These are phyloP conservation scores for Ichneumoninae sp. DNA, from an alignment of 2,888 invertebrate genomes.

Conservation along the genomic window DNA sequence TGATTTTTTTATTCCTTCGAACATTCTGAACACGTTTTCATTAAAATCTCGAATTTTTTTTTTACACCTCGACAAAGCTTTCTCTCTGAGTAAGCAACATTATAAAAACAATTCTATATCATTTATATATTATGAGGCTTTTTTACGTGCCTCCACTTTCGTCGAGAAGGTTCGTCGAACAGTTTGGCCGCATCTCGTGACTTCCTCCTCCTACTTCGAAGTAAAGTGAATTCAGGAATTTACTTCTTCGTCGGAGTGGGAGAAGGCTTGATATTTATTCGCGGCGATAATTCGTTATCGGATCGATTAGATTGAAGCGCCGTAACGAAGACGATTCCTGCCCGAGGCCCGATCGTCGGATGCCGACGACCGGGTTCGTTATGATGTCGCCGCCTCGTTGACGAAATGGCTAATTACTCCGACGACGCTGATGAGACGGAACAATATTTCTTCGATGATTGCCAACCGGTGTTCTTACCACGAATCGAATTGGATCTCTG, in stretches of 20 bases:
- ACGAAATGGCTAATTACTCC: conserved; percentile 61
- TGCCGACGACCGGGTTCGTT: conserved; percentile 52
- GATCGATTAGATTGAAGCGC: conserved; percentile 41
- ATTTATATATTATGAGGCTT: background rate
- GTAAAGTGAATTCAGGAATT: conserved; percentile 46
- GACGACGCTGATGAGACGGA: conserved; percentile 45
- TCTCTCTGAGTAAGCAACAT: no score
- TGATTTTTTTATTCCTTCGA: no score
- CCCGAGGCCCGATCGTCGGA: conserved; percentile 35
- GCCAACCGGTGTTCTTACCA: conserved; percentile 47
- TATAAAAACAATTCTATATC: no score
- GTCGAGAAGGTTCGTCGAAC: conserved; percentile 23
- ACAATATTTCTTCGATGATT: conserved; percentile 49
- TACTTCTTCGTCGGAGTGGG: conserved; percentile 19
- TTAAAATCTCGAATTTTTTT: no score
- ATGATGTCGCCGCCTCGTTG: conserved; percentile 49
- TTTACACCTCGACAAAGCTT: no score
- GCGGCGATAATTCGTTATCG: conserved; percentile 57
- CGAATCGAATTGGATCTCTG: conserved; percentile 36
- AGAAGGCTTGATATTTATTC: conserved; percentile 35
- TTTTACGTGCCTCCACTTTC: background rate
- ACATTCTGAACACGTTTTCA: no score
- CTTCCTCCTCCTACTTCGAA: conserved; percentile 16
- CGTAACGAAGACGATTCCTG: conserved; percentile 34
- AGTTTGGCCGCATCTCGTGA: background rate